Evolutionary conservation across 2,888 invertebrate species (phyloP).

Genomic region (Drosophila tripunctata): DNA sequence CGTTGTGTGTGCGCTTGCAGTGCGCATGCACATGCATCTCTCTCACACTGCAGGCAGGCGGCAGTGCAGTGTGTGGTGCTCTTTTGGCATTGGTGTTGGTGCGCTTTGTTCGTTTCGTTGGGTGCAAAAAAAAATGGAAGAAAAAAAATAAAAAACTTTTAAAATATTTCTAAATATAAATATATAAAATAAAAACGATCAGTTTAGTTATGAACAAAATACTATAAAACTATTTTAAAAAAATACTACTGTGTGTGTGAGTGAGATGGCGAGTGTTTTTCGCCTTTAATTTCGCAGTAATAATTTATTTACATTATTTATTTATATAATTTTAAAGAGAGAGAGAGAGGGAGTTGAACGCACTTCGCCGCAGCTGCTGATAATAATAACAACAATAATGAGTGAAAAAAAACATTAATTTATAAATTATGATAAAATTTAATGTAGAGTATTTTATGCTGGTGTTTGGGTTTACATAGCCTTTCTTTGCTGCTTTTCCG

Average conservation of each 20-base stretch:
- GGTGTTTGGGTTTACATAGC: neutral
- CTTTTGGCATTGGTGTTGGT: slow-evolving; percentile 50
- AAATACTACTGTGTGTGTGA: neutral
- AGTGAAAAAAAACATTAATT: slow-evolving; percentile 17
- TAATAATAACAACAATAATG: slow-evolving; percentile 35
- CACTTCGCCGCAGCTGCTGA: slow-evolving; percentile 63
- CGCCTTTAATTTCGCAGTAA: neutral
- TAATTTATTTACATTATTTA: slow-evolving; percentile 12
- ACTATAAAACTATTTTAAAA: slow-evolving; percentile 6
- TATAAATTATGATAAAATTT: slow-evolving; percentile 12
- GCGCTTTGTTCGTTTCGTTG: slow-evolving; percentile 67
- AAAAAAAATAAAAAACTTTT: slow-evolving; percentile 32
- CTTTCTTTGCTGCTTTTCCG: slow-evolving; percentile 1
- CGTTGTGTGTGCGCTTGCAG: slow-evolving; percentile 44
- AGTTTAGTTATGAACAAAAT: slow-evolving; percentile 1
- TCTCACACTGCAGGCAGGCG: slow-evolving; percentile 17
- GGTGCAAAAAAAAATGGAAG: slow-evolving; percentile 34
- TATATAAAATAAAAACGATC: slow-evolving; percentile 10
- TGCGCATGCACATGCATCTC: slow-evolving; percentile 74
- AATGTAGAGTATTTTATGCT: slow-evolving; percentile 7
- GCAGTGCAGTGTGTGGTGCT: slow-evolving; percentile 29
- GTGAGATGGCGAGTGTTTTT: slow-evolving; percentile 1
- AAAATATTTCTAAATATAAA: slow-evolving; percentile 40
- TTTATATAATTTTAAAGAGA: slow-evolving; percentile 41
- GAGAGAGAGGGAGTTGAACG: slow-evolving; percentile 73